These are phyloP conservation scores for Rousettus madagascariensis DNA, from an alignment of 2,797 vertebrate genomes.

Conservation along the genomic window DNA sequence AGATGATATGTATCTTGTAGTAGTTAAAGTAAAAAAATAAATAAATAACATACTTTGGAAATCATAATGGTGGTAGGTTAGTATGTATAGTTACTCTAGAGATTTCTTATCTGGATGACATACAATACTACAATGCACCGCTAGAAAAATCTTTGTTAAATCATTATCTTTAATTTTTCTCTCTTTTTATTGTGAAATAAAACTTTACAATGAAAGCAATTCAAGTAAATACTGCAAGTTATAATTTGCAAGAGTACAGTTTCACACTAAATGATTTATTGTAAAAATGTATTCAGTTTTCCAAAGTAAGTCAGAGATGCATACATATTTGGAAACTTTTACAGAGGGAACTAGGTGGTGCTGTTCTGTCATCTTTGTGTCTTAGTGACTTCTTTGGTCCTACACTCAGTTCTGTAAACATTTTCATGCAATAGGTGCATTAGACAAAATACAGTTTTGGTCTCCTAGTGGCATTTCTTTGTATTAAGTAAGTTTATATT, in stretches of 20 bases:
- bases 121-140: not conserved
- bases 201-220: constrained; percentile 53
- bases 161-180: constrained; percentile 26
- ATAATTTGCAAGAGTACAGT: constrained; percentile 10
- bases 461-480: not conserved
- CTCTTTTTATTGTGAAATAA: constrained; percentile 39
- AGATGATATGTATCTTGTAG: not conserved
- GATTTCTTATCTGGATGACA: not conserved
- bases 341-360: constrained; percentile 86
- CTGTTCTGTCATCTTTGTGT: constrained; percentile 86
- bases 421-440: not conserved
- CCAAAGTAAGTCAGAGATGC: constrained; percentile 68
- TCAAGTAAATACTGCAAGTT: constrained; percentile 19
- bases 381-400: constrained; percentile 73
- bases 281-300: constrained; percentile 63
- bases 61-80: not conserved
- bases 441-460: not conserved
- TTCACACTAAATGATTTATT: constrained; percentile 38
- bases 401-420: constrained; percentile 63
- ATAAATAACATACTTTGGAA: not conserved
- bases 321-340: constrained; percentile 77
- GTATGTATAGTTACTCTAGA: not conserved
- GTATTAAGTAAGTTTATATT: not conserved
- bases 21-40: not conserved
- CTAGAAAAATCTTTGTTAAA: constrained; percentile 12